Conservation (phyloP, 2,113 vertebrate species). For the Parus major region DNA sequence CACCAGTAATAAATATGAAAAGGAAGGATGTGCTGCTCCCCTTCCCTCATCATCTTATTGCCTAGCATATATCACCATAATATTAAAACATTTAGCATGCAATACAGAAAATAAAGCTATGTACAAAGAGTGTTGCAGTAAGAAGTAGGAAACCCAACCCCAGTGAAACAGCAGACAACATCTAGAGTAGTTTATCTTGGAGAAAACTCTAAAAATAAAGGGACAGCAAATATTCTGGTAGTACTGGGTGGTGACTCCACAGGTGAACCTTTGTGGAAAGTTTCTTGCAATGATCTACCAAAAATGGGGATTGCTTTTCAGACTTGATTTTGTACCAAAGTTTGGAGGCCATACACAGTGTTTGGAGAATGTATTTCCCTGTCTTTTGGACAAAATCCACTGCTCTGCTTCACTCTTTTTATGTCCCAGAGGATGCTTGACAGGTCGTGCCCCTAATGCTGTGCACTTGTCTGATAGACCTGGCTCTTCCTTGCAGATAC, state of each 20-base stretch:
- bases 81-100: neutral
- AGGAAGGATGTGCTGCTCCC: neutral
- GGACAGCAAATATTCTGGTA: neutral
- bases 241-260: neutral
- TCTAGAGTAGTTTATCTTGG: neutral
- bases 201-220: neutral
- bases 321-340: neutral
- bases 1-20: neutral
- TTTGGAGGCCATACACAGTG: neutral
- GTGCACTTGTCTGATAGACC: neutral
- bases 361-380: neutral
- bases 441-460: rapidly evolving
- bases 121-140: neutral
- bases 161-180: neutral
- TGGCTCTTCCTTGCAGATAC: neutral
- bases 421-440: neutral
- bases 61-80: neutral
- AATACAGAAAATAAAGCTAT: neutral
- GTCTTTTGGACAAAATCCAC: neutral
- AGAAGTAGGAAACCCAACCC: neutral
- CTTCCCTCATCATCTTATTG: neutral
- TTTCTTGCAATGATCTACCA: rapidly evolving
- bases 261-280: neutral
- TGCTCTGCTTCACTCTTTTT: neutral
- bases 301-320: neutral